Conservation (phyloP, 23 tunicate genomes). For the Styela clava region DNA sequence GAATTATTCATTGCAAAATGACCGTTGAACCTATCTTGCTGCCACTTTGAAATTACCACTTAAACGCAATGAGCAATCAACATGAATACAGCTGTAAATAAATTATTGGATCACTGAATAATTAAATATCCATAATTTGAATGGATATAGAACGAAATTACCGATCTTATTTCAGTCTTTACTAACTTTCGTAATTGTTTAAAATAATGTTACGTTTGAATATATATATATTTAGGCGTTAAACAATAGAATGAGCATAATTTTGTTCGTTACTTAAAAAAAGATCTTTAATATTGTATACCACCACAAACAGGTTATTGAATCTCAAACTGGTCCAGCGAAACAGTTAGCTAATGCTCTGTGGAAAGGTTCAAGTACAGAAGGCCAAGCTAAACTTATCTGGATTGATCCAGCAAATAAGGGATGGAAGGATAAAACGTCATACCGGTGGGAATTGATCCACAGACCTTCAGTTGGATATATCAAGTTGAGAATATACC, state of each 20-base stretch:
- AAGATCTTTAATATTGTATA: not conserved
- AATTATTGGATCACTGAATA: no score
- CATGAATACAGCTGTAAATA: no score
- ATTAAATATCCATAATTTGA: no score
- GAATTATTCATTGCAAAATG: no score
- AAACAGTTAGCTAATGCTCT: conserved; percentile 69
- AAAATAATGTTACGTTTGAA: no score
- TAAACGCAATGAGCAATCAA: no score
- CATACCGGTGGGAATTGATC: conserved; percentile 83
- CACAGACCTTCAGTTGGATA: conserved; percentile 85
- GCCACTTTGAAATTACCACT: no score
- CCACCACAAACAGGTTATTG: conserved; percentile 40
- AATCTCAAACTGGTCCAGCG: conserved; percentile 84
- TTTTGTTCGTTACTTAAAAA: no score
- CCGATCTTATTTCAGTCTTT: no score
- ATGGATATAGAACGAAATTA: no score
- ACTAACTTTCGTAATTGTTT: no score
- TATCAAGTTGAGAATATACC: conserved; percentile 72
- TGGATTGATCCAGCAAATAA: conserved; percentile 73
- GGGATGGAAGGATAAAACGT: conserved; percentile 85
- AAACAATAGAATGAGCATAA: conserved; percentile 41
- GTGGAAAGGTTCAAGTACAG: conserved; percentile 66
- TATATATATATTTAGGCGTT: conserved; percentile 41
- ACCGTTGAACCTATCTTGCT: no score
- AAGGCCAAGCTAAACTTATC: conserved; percentile 52